A percentile compares a stretch with the other conserved stretches of the same genome.
These are phyloP conservation scores for Xestia xanthographa DNA, from an alignment of 2,888 invertebrate species.

Conservation along the genomic window DNA sequence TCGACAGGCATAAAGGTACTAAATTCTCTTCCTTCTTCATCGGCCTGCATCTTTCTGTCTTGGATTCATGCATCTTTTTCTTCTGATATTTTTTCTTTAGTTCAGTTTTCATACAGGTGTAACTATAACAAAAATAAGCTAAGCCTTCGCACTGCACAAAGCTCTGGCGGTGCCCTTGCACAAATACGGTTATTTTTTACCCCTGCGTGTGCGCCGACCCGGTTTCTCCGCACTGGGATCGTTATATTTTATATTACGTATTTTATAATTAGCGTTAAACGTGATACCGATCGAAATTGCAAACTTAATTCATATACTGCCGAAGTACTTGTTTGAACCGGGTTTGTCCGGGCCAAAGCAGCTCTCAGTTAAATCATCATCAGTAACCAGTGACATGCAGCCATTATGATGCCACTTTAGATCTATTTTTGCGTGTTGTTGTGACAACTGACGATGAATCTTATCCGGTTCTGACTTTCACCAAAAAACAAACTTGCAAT, in stretches of 20 bases:
- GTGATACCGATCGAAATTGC: slow-evolving; percentile 42
- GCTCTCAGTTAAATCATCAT: background rate
- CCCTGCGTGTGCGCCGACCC: slow-evolving; percentile 53
- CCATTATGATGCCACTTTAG: background rate
- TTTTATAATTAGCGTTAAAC: slow-evolving; percentile 45
- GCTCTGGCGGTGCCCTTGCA: slow-evolving; percentile 46
- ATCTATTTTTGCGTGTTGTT: background rate
- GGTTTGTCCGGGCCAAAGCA: background rate
- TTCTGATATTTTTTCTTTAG: background rate
- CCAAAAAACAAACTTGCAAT: background rate
- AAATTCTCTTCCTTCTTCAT: background rate
- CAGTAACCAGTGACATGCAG: background rate
- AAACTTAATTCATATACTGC: slow-evolving; percentile 22
- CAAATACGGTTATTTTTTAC: slow-evolving; percentile 67
- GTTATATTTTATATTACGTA: slow-evolving; percentile 55
- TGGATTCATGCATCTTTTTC: background rate
- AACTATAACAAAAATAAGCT: slow-evolving; percentile 13
- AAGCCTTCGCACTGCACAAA: slow-evolving; percentile 28
- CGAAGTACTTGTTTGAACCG: background rate
- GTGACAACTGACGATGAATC: background rate
- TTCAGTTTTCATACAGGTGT: background rate
- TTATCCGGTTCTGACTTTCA: background rate
- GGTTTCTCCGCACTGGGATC: slow-evolving; percentile 62
- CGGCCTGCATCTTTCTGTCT: background rate
- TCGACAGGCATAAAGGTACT: background rate